Conservation (phyloP, 2,113 vertebrate genomes). For the Centropristis striata region DNA sequence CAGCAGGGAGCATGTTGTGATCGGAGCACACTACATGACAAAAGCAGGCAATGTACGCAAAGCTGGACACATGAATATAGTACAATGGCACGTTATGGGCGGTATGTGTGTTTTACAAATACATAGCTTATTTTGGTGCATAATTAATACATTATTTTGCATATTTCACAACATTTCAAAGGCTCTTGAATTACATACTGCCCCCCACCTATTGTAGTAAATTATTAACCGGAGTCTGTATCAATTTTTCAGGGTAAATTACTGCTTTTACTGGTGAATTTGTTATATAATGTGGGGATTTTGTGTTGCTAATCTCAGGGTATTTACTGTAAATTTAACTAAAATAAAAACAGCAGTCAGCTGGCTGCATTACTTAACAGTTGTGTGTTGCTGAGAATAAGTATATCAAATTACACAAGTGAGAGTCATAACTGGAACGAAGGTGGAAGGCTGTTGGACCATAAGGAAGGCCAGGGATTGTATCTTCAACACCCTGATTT, state of each 20-base stretch:
- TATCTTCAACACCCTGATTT: too few relatives aligned
- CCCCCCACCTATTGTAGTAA: neutral
- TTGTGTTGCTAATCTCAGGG: neutral
- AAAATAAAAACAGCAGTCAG: neutral
- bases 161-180: neutral
- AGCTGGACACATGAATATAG: neutral
- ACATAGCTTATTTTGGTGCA: neutral
- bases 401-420: constrained; percentile 1
- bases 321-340: neutral
- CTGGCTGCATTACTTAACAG: neutral
- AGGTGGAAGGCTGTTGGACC: neutral
- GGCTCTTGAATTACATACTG: neutral
- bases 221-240: neutral
- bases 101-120: neutral
- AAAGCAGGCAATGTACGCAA: neutral
- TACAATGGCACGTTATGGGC: neutral
- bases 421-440: constrained; percentile 15
- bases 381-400: neutral
- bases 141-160: too few relatives aligned
- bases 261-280: neutral
- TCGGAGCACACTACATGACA: neutral
- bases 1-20: constrained; percentile 21
- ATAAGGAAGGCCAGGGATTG: too few relatives aligned
- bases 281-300: neutral
- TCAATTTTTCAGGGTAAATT: neutral